Evolutionary conservation across 2,797 vertebrate species (phyloP).

Genomic region (Hippoglossus hippoglossus): DNA sequence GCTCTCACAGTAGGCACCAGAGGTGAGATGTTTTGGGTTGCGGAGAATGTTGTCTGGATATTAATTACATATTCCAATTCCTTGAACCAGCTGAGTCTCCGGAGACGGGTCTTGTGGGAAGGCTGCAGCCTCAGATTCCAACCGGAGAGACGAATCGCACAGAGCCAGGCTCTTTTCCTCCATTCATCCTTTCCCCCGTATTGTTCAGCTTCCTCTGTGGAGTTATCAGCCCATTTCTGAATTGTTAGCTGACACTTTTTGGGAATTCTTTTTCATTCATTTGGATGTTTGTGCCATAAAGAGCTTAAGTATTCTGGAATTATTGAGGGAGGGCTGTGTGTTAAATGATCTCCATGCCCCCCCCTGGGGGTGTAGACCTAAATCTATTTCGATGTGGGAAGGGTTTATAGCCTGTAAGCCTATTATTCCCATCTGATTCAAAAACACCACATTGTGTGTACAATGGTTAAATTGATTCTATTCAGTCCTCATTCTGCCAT

Average conservation of each 20-base stretch:
- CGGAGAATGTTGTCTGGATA: constrained; percentile 24
- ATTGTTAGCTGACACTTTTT: constrained; percentile 31
- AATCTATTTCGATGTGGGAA: constrained; percentile 82
- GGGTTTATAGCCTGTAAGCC: constrained; percentile 82
- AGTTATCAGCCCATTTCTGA: constrained; percentile 26
- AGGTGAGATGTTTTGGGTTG: constrained; percentile 18
- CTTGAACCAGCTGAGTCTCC: constrained; percentile 47
- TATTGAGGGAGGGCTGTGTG: constrained; percentile 65
- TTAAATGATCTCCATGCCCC: constrained; percentile 75
- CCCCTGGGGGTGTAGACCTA: constrained; percentile 65
- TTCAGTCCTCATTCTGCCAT: constrained; percentile 24
- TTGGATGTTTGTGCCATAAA: constrained; percentile 68
- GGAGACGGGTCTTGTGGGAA: constrained; percentile 24
- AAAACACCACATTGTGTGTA: constrained; percentile 73
- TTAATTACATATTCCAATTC: constrained; percentile 58
- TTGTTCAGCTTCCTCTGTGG: constrained; percentile 35
- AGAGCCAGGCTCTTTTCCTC: constrained; percentile 12
- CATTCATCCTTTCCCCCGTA: constrained; percentile 15
- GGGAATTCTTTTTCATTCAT: constrained; percentile 36
- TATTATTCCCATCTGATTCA: constrained; percentile 83
- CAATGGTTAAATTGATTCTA: constrained; percentile 59
- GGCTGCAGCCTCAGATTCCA: constrained; percentile 28
- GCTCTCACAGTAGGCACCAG: constrained; percentile 24
- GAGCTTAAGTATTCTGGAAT: constrained; percentile 74
- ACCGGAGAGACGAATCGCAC: constrained; percentile 45